Evolutionary conservation across 2,113 vertebrate species (phyloP).

Genomic region (Girardinichthys multiradiatus): DNA sequence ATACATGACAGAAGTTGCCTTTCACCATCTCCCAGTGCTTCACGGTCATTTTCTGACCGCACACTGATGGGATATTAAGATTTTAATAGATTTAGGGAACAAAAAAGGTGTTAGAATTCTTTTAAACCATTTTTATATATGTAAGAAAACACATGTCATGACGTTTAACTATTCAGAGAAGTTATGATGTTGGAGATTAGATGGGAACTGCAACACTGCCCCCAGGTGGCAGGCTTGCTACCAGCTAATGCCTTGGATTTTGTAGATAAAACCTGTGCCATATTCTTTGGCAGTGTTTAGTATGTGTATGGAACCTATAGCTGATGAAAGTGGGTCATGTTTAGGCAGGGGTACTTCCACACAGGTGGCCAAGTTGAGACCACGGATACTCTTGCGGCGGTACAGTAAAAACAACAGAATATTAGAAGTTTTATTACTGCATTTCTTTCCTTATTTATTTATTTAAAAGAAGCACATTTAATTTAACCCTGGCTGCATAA

Average conservation of each 20-base stretch:
- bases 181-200: constrained; percentile 12
- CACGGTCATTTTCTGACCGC: constrained; percentile 35
- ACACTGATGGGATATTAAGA: constrained; percentile 41
- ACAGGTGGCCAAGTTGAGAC: too few species aligned
- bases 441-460: neutral
- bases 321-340: too few species aligned
- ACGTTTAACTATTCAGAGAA: constrained; percentile 52
- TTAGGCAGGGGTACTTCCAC: neutral
- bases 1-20: constrained; percentile 1
- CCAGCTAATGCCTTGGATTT: neutral
- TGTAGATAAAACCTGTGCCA: neutral
- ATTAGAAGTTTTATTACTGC: too few species aligned
- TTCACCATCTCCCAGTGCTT: constrained; percentile 30
- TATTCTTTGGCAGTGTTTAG: constrained; percentile 9
- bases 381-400: neutral
- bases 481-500: neutral
- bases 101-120: constrained; percentile 50
- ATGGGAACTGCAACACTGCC: constrained; percentile 73
- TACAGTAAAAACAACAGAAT: too few species aligned
- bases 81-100: constrained; percentile 51
- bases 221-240: constrained; percentile 53
- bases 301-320: too few species aligned
- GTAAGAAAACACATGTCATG: constrained; percentile 32
- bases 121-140: constrained; percentile 22
- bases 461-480: neutral